A percentile compares a stretch with the other conserved stretches of the same genome.
phyloP scores from a whole-genome alignment of 2,797 vertebrate species.

The Cryptoprocta ferox region DNA sequence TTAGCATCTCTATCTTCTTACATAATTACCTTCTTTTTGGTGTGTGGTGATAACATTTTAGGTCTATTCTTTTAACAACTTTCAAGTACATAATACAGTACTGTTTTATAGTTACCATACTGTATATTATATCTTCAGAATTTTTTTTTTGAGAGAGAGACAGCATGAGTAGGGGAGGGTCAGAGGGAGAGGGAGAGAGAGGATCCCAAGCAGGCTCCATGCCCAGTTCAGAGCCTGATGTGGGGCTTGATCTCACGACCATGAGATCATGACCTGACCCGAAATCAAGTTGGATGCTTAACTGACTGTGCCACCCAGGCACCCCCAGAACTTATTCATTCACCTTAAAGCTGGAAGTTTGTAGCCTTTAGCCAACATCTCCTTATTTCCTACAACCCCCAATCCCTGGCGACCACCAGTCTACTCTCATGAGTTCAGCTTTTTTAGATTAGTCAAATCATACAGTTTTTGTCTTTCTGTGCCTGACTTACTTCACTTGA shows the following conservation, averaged over 20 bases:
- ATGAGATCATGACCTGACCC: no score
- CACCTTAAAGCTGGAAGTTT: neutral
- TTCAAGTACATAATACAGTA: neutral
- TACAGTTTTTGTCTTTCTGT: neutral
- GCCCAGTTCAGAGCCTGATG: no score
- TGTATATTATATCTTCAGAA: neutral
- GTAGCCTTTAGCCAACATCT: neutral
- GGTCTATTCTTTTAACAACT: neutral
- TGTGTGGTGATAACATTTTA: neutral
- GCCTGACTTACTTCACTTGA: neutral
- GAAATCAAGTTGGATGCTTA: no score
- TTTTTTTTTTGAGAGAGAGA: no score
- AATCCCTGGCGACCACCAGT: neutral
- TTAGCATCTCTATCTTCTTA: neutral
- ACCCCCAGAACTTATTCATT: neutral
- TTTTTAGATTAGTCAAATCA: neutral
- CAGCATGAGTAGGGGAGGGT: no score
- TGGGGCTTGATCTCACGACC: no score
- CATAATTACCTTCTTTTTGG: neutral
- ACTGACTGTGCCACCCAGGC: no score
- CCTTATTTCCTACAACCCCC: neutral
- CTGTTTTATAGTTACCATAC: neutral
- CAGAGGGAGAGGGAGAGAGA: no score
- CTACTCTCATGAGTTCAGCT: neutral
- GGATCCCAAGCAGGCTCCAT: no score